A percentile compares a stretch with the other conserved stretches of the same genome.
These are phyloP conservation scores for Gadopsis marmoratus DNA, from an alignment of 2,797 vertebrate species.

Conservation along the genomic window DNA sequence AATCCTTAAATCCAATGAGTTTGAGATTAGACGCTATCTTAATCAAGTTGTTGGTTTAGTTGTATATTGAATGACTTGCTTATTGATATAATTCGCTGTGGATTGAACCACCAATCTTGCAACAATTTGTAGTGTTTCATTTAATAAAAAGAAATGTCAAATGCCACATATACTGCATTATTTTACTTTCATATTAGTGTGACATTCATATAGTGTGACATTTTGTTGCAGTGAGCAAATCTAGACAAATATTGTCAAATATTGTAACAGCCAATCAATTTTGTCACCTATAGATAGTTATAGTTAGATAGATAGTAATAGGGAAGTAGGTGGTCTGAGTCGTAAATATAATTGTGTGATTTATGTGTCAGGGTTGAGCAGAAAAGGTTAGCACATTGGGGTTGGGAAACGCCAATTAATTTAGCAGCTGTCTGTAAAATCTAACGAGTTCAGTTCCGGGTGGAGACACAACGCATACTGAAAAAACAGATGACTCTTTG, in stretches of 20 bases:
- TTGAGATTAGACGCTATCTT: neutral
- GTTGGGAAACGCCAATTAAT: constrained; percentile 42
- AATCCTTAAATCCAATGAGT: neutral
- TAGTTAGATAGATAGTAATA: neutral
- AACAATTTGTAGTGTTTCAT: neutral
- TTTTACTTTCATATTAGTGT: neutral
- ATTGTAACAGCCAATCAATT: neutral
- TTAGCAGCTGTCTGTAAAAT: constrained; percentile 43
- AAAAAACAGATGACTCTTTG: constrained; percentile 48
- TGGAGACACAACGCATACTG: constrained; percentile 16
- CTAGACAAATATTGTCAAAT: neutral
- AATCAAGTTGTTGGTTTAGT: neutral
- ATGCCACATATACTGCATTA: neutral
- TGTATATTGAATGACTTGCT: neutral
- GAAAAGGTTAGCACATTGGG: constrained; percentile 40
- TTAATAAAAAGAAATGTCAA: neutral
- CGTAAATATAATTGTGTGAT: constrained; percentile 33
- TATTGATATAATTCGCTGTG: neutral
- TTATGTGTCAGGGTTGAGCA: constrained; percentile 42
- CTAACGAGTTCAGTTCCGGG: constrained; percentile 18
- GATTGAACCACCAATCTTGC: neutral
- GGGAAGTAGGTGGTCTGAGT: constrained; percentile 56
- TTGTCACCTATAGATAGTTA: neutral
- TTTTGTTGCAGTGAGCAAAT: neutral
- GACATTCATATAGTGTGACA: too few relatives aligned